phyloP scores from a whole-genome alignment of 2,888 invertebrate species.

The Coelogynopora nodosa region DNA sequence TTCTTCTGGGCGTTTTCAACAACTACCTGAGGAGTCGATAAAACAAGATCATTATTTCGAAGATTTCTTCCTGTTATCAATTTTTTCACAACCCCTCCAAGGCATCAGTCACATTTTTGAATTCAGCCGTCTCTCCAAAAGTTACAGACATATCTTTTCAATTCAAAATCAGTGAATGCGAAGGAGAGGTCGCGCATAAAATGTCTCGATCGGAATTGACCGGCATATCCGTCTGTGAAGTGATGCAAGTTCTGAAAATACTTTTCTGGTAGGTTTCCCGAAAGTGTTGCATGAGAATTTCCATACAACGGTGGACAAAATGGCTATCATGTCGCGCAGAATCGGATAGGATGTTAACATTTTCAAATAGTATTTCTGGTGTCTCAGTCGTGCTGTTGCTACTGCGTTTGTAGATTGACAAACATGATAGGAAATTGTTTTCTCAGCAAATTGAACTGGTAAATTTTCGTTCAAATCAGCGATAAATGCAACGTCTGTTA shows the following conservation, averaged over 20 bases:
- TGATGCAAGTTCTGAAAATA: background rate
- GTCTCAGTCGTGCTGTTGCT: too few species aligned
- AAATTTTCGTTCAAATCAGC: too few species aligned
- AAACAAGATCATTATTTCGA: background rate
- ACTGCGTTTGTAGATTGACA: background rate
- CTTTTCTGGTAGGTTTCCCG: background rate
- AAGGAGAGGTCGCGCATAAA: background rate
- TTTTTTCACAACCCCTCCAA: background rate
- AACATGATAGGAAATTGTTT: background rate
- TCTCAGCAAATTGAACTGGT: background rate
- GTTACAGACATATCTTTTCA: background rate
- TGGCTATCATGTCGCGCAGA: background rate
- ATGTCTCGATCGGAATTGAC: background rate
- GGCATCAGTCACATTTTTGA: background rate
- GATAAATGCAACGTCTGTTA: background rate
- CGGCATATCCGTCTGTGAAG: background rate
- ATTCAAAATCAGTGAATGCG: background rate
- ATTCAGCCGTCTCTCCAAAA: background rate
- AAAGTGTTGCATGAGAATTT: background rate
- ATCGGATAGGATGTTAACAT: background rate
- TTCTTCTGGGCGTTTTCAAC: constrained; percentile 7
- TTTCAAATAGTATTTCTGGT: background rate
- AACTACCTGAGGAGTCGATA: background rate
- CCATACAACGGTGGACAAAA: background rate
- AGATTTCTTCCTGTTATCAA: background rate